Percentiles rank a stretch among this genome's conserved stretches.
phyloP scores from a whole-genome alignment of 2,797 vertebrate species.

The Microhierax caerulescens region DNA sequence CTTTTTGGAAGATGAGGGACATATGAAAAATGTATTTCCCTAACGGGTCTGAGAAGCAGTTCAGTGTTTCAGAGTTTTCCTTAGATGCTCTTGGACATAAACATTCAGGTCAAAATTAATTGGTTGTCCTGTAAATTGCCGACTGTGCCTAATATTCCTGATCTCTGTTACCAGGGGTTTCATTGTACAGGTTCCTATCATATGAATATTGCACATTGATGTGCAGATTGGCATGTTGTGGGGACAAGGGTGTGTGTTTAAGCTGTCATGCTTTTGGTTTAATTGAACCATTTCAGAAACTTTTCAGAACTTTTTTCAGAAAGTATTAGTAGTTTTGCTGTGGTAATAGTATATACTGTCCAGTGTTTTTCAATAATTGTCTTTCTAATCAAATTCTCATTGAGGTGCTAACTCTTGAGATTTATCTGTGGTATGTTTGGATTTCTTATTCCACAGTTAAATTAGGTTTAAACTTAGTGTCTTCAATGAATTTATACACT shows the following conservation, averaged over 20 bases:
- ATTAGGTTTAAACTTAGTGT: neutral
- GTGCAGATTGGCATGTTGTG: neutral
- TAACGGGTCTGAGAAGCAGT: neutral
- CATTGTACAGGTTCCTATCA: neutral
- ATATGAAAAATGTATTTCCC: neutral
- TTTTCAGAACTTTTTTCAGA: neutral
- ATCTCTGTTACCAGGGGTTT: neutral
- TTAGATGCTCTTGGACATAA: neutral
- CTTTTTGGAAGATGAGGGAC: neutral
- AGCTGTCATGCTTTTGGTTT: neutral
- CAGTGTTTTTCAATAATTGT: neutral
- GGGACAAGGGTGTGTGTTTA: neutral
- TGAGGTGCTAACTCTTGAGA: neutral
- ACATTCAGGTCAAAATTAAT: neutral
- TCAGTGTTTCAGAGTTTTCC: neutral
- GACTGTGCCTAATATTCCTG: neutral
- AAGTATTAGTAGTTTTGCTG: neutral
- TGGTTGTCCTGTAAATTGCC: neutral
- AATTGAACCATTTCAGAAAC: neutral
- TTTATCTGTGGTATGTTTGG: neutral
- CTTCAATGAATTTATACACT: neutral
- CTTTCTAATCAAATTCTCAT: neutral
- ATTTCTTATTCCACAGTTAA: neutral
- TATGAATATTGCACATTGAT: neutral
- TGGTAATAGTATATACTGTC: neutral